These are phyloP conservation scores for Leptodactylus fallax DNA, from an alignment of 2,797 vertebrate genomes.

Conservation along the genomic window DNA sequence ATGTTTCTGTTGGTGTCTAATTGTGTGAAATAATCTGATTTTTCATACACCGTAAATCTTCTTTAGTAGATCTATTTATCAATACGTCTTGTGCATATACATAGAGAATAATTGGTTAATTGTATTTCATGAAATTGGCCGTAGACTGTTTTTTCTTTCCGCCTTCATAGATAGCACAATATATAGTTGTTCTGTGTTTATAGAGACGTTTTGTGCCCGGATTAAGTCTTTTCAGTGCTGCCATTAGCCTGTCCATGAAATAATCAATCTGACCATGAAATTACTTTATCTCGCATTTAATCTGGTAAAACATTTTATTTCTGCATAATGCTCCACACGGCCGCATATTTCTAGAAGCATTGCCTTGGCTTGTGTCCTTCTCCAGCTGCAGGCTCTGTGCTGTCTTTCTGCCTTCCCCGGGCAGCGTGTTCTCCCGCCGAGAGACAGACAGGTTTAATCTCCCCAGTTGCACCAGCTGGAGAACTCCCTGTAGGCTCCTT, in stretches of 20 bases:
- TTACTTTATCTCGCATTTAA: slow-evolving; percentile 66
- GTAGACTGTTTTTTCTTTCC: not conserved
- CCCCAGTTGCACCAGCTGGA: slow-evolving; percentile 50
- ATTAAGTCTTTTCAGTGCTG: slow-evolving; percentile 51
- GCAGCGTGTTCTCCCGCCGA: slow-evolving; percentile 45
- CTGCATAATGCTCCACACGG: slow-evolving; percentile 57
- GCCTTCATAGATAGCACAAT: not conserved
- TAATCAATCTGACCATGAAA: slow-evolving; percentile 67
- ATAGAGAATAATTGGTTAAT: not conserved
- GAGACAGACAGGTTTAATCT: slow-evolving; percentile 61
- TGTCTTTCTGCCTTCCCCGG: not conserved
- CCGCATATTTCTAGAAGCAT: slow-evolving; percentile 43
- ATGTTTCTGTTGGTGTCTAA: not conserved
- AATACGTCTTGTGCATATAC: not conserved
- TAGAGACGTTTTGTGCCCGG: slow-evolving; percentile 21
- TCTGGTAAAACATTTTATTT: slow-evolving; percentile 58
- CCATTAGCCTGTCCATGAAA: slow-evolving; percentile 64
- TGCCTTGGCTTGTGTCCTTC: slow-evolving; percentile 65
- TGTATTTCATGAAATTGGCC: not conserved
- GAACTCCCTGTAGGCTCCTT: slow-evolving; percentile 20
- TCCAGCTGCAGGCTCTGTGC: slow-evolving; percentile 66
- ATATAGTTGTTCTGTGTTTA: not conserved
- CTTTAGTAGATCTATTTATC: not conserved
- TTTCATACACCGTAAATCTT: no score
- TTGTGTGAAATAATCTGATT: not conserved